Base-by-base conservation (phyloP, 2,888 invertebrate species). In the Herminia tarsipennalis region DNA sequence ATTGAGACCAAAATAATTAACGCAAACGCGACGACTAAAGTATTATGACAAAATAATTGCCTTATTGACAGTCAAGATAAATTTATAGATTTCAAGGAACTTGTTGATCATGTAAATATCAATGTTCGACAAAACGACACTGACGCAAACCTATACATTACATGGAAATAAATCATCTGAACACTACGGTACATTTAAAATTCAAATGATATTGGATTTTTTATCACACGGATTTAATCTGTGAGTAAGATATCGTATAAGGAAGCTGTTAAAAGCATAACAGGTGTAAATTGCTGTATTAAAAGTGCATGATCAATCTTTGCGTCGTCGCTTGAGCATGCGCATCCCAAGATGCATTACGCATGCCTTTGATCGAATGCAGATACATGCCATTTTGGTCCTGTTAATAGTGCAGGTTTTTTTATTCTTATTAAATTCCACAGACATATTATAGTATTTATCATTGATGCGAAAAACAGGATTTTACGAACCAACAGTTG, bases 251-350 rank as follows among this genome's bases (percentile, higher is more conserved):
- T 60, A 66, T 66, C 60, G 41, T 56, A 61, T 66, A 74, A 73
- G 77, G 79, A 79, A 77, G 77, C 73, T 62, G 70, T 71, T 70
- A 73, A 68, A 66, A 66, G 57, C 68, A 56, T 76, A 80, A 78
- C 81, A 84, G 80, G 85, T 85, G 86, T 83, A 85, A 87, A 86
- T 86, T 81, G 81, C 79, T 83, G 70, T 78, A 81, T 84, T 86
- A 83, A 80, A 73, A 60, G 55, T 56, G 48, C 47, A 59, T 73
- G 70, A 87, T 86, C 81, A 78, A 83, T 84, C 80, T 74, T 59
- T 22, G 71, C 66, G 73, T 62, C 51, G 62, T 61, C 63, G 47
- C 56, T 35, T 40, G 21, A 49, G 52, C 54, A 37, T 40, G 21
- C 51, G 52, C 54, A 37, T 45, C 48, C 50, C 42, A 50, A 44